A percentile compares a stretch with the other conserved stretches of the same genome.
Evolutionary conservation across 2,797 vertebrate genomes (phyloP).

Genomic region (Anabas testudineus): DNA sequence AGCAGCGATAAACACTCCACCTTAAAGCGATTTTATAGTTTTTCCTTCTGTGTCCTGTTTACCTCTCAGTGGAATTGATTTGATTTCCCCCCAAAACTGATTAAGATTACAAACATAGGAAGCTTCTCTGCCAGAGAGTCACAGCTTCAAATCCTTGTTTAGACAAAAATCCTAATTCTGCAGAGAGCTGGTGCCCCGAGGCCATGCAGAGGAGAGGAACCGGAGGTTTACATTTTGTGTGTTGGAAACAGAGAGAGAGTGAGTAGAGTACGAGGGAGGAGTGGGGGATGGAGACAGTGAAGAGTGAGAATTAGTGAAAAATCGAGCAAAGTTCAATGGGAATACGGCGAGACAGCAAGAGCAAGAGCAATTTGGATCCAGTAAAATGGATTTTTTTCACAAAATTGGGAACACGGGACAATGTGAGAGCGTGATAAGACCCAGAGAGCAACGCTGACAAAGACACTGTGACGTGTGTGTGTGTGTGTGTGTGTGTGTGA

Average conservation of each 20-base stretch:
- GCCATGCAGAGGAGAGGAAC: background rate
- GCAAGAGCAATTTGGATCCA: slow-evolving; percentile 38
- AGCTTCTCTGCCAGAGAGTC: slow-evolving; percentile 18
- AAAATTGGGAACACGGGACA: slow-evolving; percentile 45
- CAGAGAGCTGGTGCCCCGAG: slow-evolving; percentile 4
- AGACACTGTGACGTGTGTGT: slow-evolving; percentile 32
- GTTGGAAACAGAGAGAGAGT: slow-evolving; percentile 8
- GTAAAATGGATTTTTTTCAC: slow-evolving; percentile 41
- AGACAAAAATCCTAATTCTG: slow-evolving; percentile 33
- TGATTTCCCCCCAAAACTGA: slow-evolving; percentile 41
- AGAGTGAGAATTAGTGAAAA: slow-evolving; percentile 10
- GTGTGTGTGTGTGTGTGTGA: slow-evolving; percentile 9
- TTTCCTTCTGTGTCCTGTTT: slow-evolving; percentile 28
- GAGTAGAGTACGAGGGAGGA: background rate
- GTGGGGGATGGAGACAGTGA: background rate
- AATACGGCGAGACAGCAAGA: slow-evolving; percentile 10
- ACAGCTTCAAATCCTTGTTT: slow-evolving; percentile 35
- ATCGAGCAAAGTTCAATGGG: slow-evolving; percentile 29
- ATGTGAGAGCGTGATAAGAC: slow-evolving; percentile 51
- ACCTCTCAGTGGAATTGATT: slow-evolving; percentile 15
- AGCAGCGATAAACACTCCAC: slow-evolving; percentile 41
- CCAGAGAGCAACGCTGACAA: slow-evolving; percentile 42
- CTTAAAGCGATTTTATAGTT: slow-evolving; percentile 30
- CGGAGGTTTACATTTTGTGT: background rate
- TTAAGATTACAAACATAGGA: slow-evolving; percentile 29